Conservation (phyloP, 2,113 vertebrate species). For the Mobula hypostoma region DNA sequence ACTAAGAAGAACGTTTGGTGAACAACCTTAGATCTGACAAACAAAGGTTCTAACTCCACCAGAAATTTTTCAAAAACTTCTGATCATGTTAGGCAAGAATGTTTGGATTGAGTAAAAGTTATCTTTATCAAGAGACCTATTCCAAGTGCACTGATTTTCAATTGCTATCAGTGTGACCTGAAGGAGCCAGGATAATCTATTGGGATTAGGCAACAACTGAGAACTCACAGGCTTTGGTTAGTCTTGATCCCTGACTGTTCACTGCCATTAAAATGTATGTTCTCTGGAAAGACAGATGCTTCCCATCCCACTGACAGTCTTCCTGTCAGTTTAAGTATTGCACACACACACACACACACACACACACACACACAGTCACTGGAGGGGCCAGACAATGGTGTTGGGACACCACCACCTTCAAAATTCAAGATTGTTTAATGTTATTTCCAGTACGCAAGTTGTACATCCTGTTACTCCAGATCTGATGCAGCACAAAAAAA, state of each 20-base stretch:
- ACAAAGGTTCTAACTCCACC: neutral
- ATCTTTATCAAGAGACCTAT: neutral
- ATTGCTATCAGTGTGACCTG: neutral
- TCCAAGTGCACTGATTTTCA: neutral
- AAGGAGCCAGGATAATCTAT: neutral
- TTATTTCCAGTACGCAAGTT: too few relatives aligned
- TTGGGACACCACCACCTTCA: neutral
- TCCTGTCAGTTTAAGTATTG: neutral
- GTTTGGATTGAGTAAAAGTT: neutral
- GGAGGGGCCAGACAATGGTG: neutral
- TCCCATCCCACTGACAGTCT: neutral
- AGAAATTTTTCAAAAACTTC: neutral
- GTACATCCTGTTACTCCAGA: too few relatives aligned
- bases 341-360: too few relatives aligned
- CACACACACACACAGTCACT: neutral
- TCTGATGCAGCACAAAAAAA: too few relatives aligned
- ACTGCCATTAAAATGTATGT: neutral
- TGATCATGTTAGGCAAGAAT: neutral
- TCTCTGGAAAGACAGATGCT: neutral
- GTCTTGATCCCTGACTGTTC: neutral
- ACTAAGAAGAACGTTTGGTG: neutral
- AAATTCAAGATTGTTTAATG: too few relatives aligned
- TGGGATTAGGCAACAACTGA: neutral
- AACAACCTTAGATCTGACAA: neutral
- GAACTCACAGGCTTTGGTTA: neutral